Evolutionary conservation across 2,797 vertebrate species (phyloP).

Genomic region (Aldrovandia affinis): DNA sequence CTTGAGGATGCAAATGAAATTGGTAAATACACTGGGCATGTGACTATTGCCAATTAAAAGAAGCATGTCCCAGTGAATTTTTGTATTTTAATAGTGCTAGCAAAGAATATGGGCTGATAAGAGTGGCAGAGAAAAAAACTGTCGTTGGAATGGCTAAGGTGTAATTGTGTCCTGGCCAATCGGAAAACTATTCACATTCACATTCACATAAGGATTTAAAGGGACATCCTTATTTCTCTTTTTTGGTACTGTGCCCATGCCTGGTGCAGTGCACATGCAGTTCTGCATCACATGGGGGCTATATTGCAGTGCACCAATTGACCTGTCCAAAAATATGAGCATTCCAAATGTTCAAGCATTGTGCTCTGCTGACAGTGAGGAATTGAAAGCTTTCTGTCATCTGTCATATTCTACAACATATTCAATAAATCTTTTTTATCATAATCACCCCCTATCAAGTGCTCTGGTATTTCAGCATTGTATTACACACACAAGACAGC

Average conservation of each 20-base stretch:
- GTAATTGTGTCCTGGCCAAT: neutral
- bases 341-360: neutral
- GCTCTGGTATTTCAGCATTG: neutral
- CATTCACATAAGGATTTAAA: neutral
- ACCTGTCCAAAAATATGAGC: neutral
- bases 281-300: neutral
- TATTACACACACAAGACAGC: too few species aligned
- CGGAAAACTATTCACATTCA: neutral
- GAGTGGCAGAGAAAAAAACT: neutral
- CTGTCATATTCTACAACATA: slow-evolving; percentile 2
- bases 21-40: too few species aligned
- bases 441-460: neutral
- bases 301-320: neutral
- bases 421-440: neutral
- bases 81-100: neutral
- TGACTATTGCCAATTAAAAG: neutral
- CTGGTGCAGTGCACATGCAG: neutral
- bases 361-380: neutral
- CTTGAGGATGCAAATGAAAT: neutral
- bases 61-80: neutral
- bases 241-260: neutral
- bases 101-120: neutral
- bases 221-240: neutral
- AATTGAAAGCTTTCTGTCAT: neutral
- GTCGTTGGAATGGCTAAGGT: neutral